These are phyloP conservation scores for Nothoprocta pentlandii DNA, from an alignment of 2,113 vertebrate species.

Conservation along the genomic window DNA sequence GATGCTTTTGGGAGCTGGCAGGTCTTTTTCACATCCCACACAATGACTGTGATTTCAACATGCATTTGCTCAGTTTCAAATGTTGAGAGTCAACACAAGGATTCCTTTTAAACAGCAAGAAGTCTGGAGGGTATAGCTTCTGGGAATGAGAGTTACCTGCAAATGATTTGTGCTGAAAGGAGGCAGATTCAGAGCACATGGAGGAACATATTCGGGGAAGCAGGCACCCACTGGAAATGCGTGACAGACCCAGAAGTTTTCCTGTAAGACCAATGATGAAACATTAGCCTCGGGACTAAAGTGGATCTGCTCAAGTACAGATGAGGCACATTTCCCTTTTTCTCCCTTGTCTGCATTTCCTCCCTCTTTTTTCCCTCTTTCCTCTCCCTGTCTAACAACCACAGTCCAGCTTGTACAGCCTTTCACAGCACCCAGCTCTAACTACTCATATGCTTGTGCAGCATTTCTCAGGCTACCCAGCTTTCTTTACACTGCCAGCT, in stretches of 20 bases:
- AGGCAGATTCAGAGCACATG: fast-evolving
- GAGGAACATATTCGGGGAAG: background rate
- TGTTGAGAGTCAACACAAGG: background rate
- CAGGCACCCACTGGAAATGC: background rate
- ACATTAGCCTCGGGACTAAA: background rate
- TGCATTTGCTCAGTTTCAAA: background rate
- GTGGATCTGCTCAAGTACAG: background rate
- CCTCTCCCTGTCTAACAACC: background rate
- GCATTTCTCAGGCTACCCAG: background rate
- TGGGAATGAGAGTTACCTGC: background rate
- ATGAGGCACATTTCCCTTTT: background rate
- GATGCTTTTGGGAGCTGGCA: background rate
- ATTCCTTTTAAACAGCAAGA: background rate
- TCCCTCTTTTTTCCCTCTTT: background rate
- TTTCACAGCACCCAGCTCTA: background rate
- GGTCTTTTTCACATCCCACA: background rate
- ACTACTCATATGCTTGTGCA: fast-evolving
- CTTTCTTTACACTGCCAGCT: background rate
- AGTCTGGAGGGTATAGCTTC: background rate
- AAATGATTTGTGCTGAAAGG: background rate
- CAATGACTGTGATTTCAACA: background rate
- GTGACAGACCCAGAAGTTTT: background rate
- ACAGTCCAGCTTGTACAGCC: background rate
- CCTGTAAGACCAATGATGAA: background rate
- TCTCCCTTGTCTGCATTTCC: too few species aligned